phyloP scores from a whole-genome alignment of 1,140 invertebrate species.

The Leptinotarsa lineolata region DNA sequence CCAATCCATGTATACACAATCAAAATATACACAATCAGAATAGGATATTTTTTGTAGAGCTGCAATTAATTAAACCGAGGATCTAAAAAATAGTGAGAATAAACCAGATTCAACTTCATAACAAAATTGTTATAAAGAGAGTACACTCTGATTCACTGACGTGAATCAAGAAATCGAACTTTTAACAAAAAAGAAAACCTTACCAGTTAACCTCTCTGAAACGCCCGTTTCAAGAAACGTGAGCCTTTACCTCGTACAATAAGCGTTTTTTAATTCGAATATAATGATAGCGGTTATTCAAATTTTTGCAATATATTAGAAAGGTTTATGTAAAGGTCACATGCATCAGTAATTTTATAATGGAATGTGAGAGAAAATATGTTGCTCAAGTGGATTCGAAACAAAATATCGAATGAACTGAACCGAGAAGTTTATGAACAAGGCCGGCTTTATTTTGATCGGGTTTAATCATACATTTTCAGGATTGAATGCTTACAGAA shows the following conservation, averaged over 20 bases:
- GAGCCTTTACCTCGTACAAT: not conserved
- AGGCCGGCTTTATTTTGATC: too few relatives aligned
- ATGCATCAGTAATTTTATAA: not conserved
- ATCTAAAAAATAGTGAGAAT: too few relatives aligned
- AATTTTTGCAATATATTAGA: slow-evolving; percentile 17
- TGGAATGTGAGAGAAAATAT: slow-evolving; percentile 13
- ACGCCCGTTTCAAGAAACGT: not conserved
- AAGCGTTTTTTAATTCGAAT: slow-evolving; percentile 2
- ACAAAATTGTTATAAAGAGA: too few relatives aligned
- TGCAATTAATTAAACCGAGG: too few relatives aligned
- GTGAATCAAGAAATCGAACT: not conserved
- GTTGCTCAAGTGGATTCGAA: not conserved
- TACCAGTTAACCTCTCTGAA: too few relatives aligned
- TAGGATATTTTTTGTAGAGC: too few relatives aligned
- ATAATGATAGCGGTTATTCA: slow-evolving; percentile 6
- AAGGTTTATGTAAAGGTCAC: slow-evolving; percentile 12
- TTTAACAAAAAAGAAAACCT: too few relatives aligned
- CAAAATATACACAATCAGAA: too few relatives aligned
- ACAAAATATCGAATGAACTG: not conserved
- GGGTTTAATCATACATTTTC: too few relatives aligned
- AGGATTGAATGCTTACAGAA: too few relatives aligned
- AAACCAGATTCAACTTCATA: too few relatives aligned
- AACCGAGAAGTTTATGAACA: not conserved
- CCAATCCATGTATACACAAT: too few relatives aligned
- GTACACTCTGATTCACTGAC: not conserved